These are phyloP conservation scores for Habrosyne pyritoides DNA, from an alignment of 2,888 invertebrate species.

Conservation along the genomic window DNA sequence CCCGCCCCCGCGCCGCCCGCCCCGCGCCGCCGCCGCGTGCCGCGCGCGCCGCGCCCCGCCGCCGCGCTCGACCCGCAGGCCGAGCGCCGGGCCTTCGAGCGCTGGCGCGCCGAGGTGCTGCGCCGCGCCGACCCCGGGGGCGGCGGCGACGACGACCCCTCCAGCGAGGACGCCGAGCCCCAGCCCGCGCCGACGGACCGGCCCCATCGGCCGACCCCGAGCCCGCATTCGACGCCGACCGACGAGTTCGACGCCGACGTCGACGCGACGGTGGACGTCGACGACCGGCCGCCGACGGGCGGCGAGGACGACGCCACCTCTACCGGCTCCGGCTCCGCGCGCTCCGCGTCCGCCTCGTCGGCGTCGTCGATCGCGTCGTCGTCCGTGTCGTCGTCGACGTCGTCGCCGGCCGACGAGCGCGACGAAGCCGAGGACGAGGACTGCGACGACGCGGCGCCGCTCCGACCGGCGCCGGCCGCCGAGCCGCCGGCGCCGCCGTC, in stretches of 20 bases:
- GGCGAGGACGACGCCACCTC: slow-evolving; percentile 47
- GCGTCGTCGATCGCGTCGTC: slow-evolving; percentile 27
- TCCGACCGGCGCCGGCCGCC: slow-evolving; percentile 10
- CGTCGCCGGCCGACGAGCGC: slow-evolving; percentile 24
- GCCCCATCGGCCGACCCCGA: slow-evolving; percentile 21
- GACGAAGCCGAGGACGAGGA: slow-evolving; percentile 25
- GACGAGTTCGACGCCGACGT: slow-evolving; percentile 30
- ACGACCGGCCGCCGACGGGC: slow-evolving; percentile 34
- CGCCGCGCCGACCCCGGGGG: slow-evolving; percentile 48
- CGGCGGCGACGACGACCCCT: slow-evolving; percentile 50
- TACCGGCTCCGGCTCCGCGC: slow-evolving; percentile 42
- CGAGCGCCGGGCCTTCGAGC: slow-evolving; percentile 67
- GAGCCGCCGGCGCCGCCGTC: slow-evolving; percentile 19
- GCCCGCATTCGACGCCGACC: slow-evolving; percentile 15
- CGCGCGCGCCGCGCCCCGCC: slow-evolving; percentile 35
- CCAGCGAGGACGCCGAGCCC: slow-evolving; percentile 28
- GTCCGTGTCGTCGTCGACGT: slow-evolving; percentile 25
- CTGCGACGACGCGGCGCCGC: slow-evolving; percentile 11
- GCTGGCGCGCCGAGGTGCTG: slow-evolving; percentile 63
- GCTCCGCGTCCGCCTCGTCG: slow-evolving; percentile 40
- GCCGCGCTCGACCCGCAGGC: slow-evolving; percentile 48
- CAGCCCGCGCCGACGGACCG: slow-evolving; percentile 17
- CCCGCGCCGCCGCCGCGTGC: slow-evolving; percentile 38
- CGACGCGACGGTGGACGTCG: slow-evolving; percentile 38
- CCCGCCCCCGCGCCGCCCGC: slow-evolving; percentile 34